These are phyloP conservation scores for Poecilia picta DNA, from an alignment of 2,797 vertebrate species.

Conservation along the genomic window DNA sequence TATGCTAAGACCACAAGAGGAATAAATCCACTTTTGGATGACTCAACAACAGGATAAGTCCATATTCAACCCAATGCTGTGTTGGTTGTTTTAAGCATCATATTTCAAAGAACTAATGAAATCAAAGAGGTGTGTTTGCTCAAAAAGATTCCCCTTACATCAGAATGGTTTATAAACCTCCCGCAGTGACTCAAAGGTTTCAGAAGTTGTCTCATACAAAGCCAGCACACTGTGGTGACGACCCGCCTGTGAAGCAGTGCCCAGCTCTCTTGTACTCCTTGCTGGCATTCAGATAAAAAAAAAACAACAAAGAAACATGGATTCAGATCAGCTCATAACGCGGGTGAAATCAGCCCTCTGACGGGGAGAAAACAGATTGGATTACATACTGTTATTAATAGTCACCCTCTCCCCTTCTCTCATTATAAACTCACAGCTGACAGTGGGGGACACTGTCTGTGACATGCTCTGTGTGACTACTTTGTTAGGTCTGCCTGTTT, in stretches of 20 bases:
- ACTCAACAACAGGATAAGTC: background rate
- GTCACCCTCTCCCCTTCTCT: constrained; percentile 59
- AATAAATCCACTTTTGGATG: background rate
- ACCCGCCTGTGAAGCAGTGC: background rate
- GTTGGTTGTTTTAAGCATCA: background rate
- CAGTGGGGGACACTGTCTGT: constrained; percentile 34
- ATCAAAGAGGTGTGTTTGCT: background rate
- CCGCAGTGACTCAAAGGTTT: background rate
- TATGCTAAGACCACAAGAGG: no score
- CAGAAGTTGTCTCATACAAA: background rate
- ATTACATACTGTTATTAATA: constrained; percentile 78
- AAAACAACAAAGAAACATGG: background rate
- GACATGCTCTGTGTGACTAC: constrained; percentile 12
- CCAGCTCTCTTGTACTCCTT: constrained; percentile 10
- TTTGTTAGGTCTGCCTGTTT: constrained; percentile 11
- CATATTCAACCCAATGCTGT: background rate
- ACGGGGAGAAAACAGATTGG: constrained; percentile 43
- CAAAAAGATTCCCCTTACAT: background rate
- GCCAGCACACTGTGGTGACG: background rate
- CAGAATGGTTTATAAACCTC: background rate
- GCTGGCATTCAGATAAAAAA: constrained; percentile 33
- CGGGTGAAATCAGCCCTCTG: constrained; percentile 23
- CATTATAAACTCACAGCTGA: constrained; percentile 69
- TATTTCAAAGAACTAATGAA: background rate
- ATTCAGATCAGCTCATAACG: constrained; percentile 24